phyloP scores from a whole-genome alignment of 2,888 invertebrate genomes.

The Nemurella pictetii region DNA sequence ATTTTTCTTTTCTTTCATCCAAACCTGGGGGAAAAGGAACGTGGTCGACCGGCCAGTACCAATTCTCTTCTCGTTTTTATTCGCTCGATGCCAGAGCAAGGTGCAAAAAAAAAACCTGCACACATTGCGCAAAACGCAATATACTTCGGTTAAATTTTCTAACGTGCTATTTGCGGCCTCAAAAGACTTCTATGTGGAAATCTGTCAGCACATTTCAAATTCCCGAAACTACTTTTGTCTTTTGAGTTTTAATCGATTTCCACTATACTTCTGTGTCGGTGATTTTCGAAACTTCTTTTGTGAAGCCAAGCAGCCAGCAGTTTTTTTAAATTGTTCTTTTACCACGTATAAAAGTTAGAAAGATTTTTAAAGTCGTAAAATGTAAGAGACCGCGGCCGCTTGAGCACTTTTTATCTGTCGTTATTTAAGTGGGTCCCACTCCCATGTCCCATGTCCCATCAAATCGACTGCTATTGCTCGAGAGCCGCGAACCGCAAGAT shows the following conservation, averaged over 20 bases:
- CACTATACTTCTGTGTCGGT: slow-evolving; percentile 11
- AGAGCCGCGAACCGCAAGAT: slow-evolving; percentile 1
- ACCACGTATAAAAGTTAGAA: background rate
- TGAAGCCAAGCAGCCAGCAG: slow-evolving; percentile 14
- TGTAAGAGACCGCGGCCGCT: background rate
- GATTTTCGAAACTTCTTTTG: background rate
- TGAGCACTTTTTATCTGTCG: background rate
- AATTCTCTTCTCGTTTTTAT: background rate
- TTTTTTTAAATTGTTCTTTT: slow-evolving; percentile 30
- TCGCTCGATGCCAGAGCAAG: too few species aligned
- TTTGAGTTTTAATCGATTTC: slow-evolving; percentile 22
- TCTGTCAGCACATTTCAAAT: background rate
- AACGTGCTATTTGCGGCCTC: background rate
- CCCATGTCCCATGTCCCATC: background rate
- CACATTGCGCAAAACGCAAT: background rate
- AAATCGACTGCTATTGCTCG: too few species aligned
- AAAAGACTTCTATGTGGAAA: background rate
- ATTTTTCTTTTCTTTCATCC: background rate
- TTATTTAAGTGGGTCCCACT: background rate
- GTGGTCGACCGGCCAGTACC: background rate
- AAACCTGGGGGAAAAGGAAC: background rate
- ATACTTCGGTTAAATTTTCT: background rate
- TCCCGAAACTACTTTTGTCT: background rate
- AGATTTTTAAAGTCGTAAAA: slow-evolving; percentile 16
- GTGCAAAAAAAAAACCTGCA: background rate